A percentile compares a stretch with the other conserved stretches of the same genome.
These are phyloP conservation scores for Amia ocellicauda DNA, from an alignment of 2,113 vertebrate species.

Conservation along the genomic window DNA sequence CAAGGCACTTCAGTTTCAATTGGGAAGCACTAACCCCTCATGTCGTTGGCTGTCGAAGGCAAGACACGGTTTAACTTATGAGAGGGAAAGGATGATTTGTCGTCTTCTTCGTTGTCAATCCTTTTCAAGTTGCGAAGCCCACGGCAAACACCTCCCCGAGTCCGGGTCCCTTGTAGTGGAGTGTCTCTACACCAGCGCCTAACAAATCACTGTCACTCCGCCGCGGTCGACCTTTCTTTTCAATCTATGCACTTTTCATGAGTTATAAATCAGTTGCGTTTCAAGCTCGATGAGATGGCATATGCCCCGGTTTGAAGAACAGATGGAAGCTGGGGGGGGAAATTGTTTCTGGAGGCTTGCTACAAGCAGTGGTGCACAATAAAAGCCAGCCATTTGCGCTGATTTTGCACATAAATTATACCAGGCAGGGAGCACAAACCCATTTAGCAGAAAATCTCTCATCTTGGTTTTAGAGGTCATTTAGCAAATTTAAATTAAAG, in stretches of 20 bases:
- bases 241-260: constrained; percentile 62
- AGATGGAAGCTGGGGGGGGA: constrained; percentile 73
- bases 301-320: constrained; percentile 76
- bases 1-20: not conserved
- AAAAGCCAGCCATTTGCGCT: constrained; percentile 67
- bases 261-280: constrained; percentile 74
- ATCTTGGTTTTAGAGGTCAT: constrained; percentile 66
- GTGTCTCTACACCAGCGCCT: constrained; percentile 57
- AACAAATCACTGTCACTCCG: constrained; percentile 64
- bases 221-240: constrained; percentile 62
- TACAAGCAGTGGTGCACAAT: constrained; percentile 67
- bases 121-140: constrained; percentile 40
- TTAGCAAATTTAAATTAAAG: constrained; percentile 65
- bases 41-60: not conserved
- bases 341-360: constrained; percentile 74
- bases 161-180: constrained; percentile 45
- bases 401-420: constrained; percentile 77
- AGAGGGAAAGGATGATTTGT: constrained; percentile 20
- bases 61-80: not conserved
- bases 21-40: too few relatives aligned
- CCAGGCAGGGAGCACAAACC: constrained; percentile 58
- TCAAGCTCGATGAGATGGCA: constrained; percentile 69
- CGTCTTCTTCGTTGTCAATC: constrained; percentile 40
- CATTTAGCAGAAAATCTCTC: constrained; percentile 70
- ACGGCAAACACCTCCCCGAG: constrained; percentile 25